Base-by-base conservation (phyloP, 2,113 vertebrate genomes). In the Scatophagus argus region DNA sequence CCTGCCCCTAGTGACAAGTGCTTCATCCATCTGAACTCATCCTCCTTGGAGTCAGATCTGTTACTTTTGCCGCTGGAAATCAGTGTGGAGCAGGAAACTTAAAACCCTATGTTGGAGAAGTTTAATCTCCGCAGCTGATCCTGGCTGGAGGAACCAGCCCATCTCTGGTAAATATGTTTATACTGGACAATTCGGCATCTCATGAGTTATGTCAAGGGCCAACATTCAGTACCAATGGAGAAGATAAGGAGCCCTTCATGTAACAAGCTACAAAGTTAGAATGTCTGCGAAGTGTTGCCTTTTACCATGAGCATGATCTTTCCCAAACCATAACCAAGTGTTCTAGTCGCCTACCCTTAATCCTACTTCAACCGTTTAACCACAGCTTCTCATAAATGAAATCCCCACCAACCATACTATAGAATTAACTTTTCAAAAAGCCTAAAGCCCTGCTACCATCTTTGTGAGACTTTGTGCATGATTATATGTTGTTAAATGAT, bases 21-120 rank as follows among this genome's bases (percentile, higher is more conserved):
- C 82, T 74, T 64, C 82, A 73, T 82, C 75, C 74, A 25, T 51
- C 74, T 81, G 69, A 84, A 78, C 74, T 71, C 75, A 54, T 66
- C 62, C 64, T 6, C 67, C 74, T 43, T 5, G 16, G 71, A 39
- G 69, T n/a, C 74, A 51, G 74, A 85, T 77, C 52, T 59, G 61
- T 43, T 74, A 27, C 69, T 51, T 75, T 47, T 59, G 16, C 51
- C 19, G 56, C 73, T 34, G 56, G 43, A 73, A 69, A 52, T 8
- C 51, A 39, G 44, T 29, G 49, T n/a, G 36, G 47, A 49, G 56
- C 68, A 52, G 36, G 41, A 39, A 67, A 43, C 27, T 36, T 19
- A 56, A 58, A 34, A 11, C 55, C 12, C 3, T 13, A 4, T 14
- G 55, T 25, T 46, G 66, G 70, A 77, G 64, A 55, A 44, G 44